Evolutionary conservation across 2,888 invertebrate genomes (phyloP).

Genomic region (Chrysodeixis includens): DNA sequence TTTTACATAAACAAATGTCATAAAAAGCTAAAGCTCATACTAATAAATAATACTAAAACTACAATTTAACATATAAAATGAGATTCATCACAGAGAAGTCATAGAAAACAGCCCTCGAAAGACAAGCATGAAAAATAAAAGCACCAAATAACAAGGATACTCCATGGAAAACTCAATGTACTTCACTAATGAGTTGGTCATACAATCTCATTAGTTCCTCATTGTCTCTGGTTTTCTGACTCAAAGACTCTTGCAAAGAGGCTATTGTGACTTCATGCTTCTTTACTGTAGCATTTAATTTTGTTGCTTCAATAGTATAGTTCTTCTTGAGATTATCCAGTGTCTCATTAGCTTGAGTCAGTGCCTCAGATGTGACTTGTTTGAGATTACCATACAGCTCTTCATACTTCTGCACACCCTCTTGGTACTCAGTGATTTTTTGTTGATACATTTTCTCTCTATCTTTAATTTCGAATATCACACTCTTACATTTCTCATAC

Average conservation of each 20-base stretch:
- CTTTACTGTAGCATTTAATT: slow-evolving; percentile 95
- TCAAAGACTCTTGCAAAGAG: slow-evolving; percentile 94
- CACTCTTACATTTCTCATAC: slow-evolving; percentile 91
- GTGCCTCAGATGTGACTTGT: slow-evolving; percentile 94
- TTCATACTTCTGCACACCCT: slow-evolving; percentile 92
- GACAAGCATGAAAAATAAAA: slow-evolving; percentile 38
- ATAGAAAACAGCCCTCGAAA: slow-evolving; percentile 36
- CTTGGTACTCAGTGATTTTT: slow-evolving; percentile 92
- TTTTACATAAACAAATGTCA: slow-evolving; percentile 51
- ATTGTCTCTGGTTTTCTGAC: slow-evolving; percentile 96
- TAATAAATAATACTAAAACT: slow-evolving; percentile 58
- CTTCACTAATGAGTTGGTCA: slow-evolving; percentile 95
- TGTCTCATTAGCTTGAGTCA: slow-evolving; percentile 93
- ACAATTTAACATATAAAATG: slow-evolving; percentile 57
- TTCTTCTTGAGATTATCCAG: slow-evolving; percentile 92
- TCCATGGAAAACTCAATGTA: slow-evolving; percentile 63
- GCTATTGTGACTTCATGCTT: slow-evolving; percentile 96
- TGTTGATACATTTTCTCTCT: slow-evolving; percentile 91
- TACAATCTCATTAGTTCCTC: slow-evolving; percentile 96
- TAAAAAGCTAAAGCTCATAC: slow-evolving; percentile 51
- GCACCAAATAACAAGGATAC: slow-evolving; percentile 48
- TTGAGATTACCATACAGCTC: slow-evolving; percentile 95
- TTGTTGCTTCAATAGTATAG: slow-evolving; percentile 93
- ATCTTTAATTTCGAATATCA: slow-evolving; percentile 86
- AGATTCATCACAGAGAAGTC: slow-evolving; percentile 72